Evolutionary conservation across 2,797 vertebrate genomes (phyloP).

Genomic region (Ispidina lecontei): DNA sequence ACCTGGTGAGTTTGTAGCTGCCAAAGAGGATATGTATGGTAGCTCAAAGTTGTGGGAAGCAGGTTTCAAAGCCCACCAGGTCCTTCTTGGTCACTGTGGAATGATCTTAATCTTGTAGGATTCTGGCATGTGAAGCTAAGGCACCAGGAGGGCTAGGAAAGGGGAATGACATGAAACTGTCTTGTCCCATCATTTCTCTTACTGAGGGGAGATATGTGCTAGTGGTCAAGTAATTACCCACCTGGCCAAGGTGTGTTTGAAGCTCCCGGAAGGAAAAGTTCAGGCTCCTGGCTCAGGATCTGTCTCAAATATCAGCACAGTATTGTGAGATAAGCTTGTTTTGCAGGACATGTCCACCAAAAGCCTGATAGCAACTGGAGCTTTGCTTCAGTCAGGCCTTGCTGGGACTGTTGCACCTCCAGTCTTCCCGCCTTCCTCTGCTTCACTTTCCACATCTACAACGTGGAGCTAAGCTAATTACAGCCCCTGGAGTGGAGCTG

Average conservation of each 20-base stretch:
- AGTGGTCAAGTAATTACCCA: neutral
- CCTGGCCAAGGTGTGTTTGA: neutral
- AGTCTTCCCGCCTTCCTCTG: neutral
- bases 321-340: neutral
- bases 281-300: neutral
- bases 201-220: neutral
- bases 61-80: neutral
- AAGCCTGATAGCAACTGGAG: neutral
- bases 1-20: neutral
- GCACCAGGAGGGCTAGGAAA: neutral
- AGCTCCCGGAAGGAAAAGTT: neutral
- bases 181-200: neutral
- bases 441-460: neutral
- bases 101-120: neutral
- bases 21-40: neutral
- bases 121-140: neutral
- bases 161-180: neutral
- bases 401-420: neutral
- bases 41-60: neutral
- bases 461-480: neutral
- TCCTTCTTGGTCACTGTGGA: neutral
- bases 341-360: neutral
- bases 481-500: neutral
- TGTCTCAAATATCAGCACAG: neutral
- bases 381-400: neutral